These are phyloP conservation scores for Frankliniella intonsa DNA, from an alignment of 2,888 invertebrate genomes.

Conservation along the genomic window DNA sequence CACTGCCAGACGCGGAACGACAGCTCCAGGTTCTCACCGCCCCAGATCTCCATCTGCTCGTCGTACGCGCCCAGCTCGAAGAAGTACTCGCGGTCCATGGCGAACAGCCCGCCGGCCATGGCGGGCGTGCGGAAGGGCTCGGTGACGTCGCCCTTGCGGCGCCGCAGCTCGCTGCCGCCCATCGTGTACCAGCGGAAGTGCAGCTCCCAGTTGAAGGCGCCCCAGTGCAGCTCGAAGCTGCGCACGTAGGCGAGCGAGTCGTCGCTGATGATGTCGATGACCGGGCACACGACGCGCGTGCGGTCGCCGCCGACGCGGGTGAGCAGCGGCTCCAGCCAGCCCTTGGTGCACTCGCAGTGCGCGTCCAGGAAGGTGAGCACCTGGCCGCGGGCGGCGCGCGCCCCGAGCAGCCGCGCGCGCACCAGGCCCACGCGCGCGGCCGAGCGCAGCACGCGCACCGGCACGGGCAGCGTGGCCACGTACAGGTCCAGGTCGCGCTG, in stretches of 20 bases:
- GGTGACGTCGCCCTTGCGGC: constrained; percentile 45
- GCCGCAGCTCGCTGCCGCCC: constrained; percentile 51
- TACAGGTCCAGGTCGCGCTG: constrained; percentile 63
- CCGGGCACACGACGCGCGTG: constrained; percentile 69
- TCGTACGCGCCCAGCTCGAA: constrained; percentile 74
- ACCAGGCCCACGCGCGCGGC: constrained; percentile 69
- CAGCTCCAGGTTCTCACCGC: constrained; percentile 95
- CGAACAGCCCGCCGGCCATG: constrained; percentile 93
- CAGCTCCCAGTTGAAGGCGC: constrained; percentile 96
- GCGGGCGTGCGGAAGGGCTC: constrained; percentile 69
- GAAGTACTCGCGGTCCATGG: constrained; percentile 79
- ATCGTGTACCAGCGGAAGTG: constrained; percentile 85
- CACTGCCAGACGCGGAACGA: constrained; percentile 93
- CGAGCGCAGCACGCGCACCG: constrained; percentile 62
- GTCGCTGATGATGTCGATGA: constrained; percentile 92
- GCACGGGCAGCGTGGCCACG: constrained; percentile 57
- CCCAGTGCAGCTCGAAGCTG: constrained; percentile 94
- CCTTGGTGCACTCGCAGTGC: constrained; percentile 83
- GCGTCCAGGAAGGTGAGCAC: constrained; percentile 88
- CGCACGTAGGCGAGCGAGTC: constrained; percentile 93
- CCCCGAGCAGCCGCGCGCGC: constrained; percentile 75
- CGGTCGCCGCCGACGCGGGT: constrained; percentile 59
- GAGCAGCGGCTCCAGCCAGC: constrained; percentile 74
- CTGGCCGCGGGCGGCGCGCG: constrained; percentile 63
- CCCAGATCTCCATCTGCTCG: constrained; percentile 80